Conservation (phyloP, 2,113 vertebrate genomes). For the Ceuthmochares aereus region DNA sequence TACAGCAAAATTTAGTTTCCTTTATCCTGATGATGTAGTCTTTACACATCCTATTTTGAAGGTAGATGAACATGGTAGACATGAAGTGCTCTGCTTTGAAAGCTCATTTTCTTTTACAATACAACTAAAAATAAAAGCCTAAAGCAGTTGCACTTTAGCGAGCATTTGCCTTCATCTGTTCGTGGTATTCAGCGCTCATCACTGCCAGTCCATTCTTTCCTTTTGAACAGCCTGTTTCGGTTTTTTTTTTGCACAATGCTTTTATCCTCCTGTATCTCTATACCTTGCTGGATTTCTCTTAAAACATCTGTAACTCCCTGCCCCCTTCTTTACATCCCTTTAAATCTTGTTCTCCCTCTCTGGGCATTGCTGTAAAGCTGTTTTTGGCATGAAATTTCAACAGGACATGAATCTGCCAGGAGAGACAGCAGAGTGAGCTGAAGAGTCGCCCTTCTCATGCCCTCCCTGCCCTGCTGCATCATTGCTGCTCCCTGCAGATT, state of each 20-base stretch:
- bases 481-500: background rate
- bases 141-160: background rate
- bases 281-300: background rate
- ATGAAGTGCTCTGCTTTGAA: background rate
- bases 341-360: background rate
- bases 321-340: background rate
- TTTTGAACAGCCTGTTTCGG: background rate
- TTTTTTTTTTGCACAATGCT: background rate
- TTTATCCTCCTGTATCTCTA: background rate
- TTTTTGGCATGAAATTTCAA: background rate
- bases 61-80: background rate
- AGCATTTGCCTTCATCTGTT: background rate
- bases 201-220: background rate
- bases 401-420: accelerated
- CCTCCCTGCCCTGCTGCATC: background rate
- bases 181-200: background rate
- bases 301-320: background rate
- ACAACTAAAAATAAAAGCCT: background rate
- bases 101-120: background rate
- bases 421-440: background rate
- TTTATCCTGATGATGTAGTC: background rate
- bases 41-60: background rate
- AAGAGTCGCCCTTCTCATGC: background rate
- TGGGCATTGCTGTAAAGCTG: background rate
- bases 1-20: background rate